These are phyloP conservation scores for Cherax quadricarinatus DNA, from an alignment of 1,140 invertebrate species.

Conservation along the genomic window DNA sequence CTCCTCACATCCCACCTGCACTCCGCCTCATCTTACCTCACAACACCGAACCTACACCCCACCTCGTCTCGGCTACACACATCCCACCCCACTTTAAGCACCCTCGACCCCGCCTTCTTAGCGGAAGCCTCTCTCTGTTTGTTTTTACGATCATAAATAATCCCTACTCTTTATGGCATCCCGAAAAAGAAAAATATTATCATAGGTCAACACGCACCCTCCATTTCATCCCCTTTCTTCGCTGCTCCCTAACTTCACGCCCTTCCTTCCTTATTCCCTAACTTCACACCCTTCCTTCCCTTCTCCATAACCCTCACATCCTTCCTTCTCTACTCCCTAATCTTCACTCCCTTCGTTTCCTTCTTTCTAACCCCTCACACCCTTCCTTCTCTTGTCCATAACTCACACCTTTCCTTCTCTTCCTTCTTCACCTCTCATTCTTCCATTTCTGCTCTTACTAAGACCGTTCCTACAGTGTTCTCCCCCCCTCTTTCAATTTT, in stretches of 20 bases:
- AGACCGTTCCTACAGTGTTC: too few relatives aligned
- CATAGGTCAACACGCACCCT: constrained; percentile 13
- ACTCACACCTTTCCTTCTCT: background rate
- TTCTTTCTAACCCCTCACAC: too few relatives aligned
- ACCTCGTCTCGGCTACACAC: background rate
- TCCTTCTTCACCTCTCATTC: background rate
- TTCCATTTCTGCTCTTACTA: too few relatives aligned
- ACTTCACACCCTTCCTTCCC: background rate
- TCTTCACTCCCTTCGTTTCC: background rate
- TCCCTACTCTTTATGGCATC: constrained; percentile 48
- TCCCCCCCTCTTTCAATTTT: too few relatives aligned
- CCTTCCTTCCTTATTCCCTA: background rate
- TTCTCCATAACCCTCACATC: background rate
- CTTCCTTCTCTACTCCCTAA: background rate
- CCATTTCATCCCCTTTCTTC: background rate
- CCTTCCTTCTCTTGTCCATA: too few relatives aligned
- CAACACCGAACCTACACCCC: background rate
- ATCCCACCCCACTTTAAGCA: background rate
- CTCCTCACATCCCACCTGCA: background rate
- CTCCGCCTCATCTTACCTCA: background rate
- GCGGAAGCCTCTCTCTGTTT: constrained; percentile 21
- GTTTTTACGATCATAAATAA: constrained; percentile 43
- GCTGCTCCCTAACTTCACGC: background rate
- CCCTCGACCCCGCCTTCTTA: constrained; percentile 2
- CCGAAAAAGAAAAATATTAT: constrained; percentile 47